Base-by-base conservation (phyloP, 2,797 vertebrate genomes). In the Morelia viridis region DNA sequence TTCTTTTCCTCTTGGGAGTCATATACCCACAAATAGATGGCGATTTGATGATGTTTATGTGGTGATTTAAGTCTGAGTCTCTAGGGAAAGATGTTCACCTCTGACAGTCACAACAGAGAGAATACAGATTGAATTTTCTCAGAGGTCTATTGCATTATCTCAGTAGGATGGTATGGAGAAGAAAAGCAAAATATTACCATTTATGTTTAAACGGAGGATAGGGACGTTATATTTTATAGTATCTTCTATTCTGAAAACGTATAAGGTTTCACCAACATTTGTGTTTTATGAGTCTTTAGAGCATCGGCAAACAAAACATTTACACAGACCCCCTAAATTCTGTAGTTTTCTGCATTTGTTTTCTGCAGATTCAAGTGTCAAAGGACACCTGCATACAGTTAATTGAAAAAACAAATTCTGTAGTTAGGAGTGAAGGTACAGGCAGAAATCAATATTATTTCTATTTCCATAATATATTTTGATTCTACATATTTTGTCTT, bases 91-190 rank as follows among this genome's bases (percentile, higher is more conserved):
- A 19, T 1, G 0, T 12, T 84, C 35, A 31, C 89, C 68, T 57
- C 57, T 65, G 93, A 28, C 90, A 17, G 10, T 3, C 0, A 15
- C 87, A 46, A 57, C 41, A n/a, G n/a, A 26, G 61, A 60, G 89
- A 60, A n/a, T 3, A 76, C 83, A 58, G 60, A 87, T 85, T 91
- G 50, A 17, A 2, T 65, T 71, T 5, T 1, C 89, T 41, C 41
- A 80, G 35, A 57, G 61, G 53, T 89, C 92, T 80, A 85, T 62
- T 93, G 64, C 86, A 89, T 93, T 85, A 57, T 89, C n/a, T 91
- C 50, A 88, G 35, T 85, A 28, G 61, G 22, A 53, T 68, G 41
- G 83, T 61, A 91, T 26, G 57, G 76, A 19, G 13, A 13, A 61
- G 31, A 3, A 56, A 85, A 65, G 46, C 92, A 91, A 90, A 90